Percentiles rank a stretch among this genome's conserved stretches.
phyloP scores from a whole-genome alignment of 2,113 vertebrate species.

The Phalacrocorax pelagicus region DNA sequence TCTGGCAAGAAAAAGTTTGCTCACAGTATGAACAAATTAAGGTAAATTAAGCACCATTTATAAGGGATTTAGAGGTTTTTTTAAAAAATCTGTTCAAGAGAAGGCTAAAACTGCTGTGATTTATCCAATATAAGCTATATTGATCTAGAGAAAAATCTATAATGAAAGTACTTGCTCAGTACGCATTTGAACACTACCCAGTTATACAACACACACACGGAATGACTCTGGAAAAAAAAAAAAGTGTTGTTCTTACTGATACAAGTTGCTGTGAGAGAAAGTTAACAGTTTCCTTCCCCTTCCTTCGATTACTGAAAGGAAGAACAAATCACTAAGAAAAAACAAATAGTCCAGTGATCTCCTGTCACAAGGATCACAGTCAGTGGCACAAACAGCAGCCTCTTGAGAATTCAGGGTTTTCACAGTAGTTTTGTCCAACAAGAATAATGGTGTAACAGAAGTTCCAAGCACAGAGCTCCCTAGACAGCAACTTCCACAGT shows the following conservation, averaged over 20 bases:
- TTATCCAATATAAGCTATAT: conserved; percentile 4
- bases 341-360: background rate
- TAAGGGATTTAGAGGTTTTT: background rate
- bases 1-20: background rate
- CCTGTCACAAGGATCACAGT: background rate
- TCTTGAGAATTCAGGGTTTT: conserved; percentile 19
- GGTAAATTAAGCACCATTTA: background rate
- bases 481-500: background rate
- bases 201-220: background rate
- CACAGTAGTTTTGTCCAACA: background rate
- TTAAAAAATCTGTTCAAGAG: background rate
- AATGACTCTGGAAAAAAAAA: background rate
- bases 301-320: background rate
- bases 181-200: background rate
- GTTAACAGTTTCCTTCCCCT: background rate
- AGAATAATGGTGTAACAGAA: background rate
- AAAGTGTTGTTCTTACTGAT: background rate
- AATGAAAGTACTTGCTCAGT: background rate
- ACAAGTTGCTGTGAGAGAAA: background rate
- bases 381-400: background rate
- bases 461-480: background rate
- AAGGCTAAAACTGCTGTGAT: background rate
- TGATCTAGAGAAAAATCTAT: conserved; percentile 3
- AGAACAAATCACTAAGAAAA: background rate
- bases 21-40: background rate